A percentile compares a stretch with the other conserved stretches of the same genome.
phyloP scores from a whole-genome alignment of 2,888 invertebrate genomes.

The Aleiodes leptofemur region DNA sequence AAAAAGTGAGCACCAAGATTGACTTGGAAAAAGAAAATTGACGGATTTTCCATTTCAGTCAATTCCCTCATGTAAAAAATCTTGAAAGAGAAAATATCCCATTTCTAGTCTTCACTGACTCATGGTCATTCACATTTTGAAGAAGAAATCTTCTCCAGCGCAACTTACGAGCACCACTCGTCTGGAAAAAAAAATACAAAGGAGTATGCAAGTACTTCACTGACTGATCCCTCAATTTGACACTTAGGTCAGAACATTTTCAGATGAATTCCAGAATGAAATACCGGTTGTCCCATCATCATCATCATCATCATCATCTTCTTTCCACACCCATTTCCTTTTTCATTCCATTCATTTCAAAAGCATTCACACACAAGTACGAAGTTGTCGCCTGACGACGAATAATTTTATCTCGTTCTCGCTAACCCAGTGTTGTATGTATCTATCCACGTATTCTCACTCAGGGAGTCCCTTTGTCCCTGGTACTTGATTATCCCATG shows the following conservation, averaged over 20 bases:
- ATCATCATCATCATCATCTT: background rate
- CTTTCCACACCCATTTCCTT: background rate
- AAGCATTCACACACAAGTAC: conserved; percentile 6
- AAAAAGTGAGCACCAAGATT: too few relatives aligned
- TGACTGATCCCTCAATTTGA: background rate
- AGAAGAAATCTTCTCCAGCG: too few relatives aligned
- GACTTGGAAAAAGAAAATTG: too few relatives aligned
- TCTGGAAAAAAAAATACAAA: conserved; percentile 38
- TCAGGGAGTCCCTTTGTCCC: conserved; percentile 38
- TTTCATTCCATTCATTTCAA: background rate
- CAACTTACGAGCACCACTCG: background rate
- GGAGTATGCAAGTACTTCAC: conserved; percentile 3
- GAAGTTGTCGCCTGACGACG: conserved; percentile 3
- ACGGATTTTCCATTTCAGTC: too few relatives aligned
- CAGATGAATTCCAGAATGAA: conserved; percentile 14
- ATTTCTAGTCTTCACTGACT: too few relatives aligned
- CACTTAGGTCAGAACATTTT: conserved; percentile 14
- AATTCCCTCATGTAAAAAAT: too few relatives aligned
- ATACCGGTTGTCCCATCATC: conserved; percentile 13
- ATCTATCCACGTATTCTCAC: conserved; percentile 36
- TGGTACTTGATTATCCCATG: conserved; percentile 47
- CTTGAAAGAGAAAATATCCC: too few relatives aligned
- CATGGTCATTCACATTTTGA: too few relatives aligned
- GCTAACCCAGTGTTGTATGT: conserved; percentile 1
- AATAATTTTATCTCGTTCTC: conserved; percentile 33